These are phyloP conservation scores for Halichoerus grypus DNA, from an alignment of 2,113 vertebrate species.

Conservation along the genomic window DNA sequence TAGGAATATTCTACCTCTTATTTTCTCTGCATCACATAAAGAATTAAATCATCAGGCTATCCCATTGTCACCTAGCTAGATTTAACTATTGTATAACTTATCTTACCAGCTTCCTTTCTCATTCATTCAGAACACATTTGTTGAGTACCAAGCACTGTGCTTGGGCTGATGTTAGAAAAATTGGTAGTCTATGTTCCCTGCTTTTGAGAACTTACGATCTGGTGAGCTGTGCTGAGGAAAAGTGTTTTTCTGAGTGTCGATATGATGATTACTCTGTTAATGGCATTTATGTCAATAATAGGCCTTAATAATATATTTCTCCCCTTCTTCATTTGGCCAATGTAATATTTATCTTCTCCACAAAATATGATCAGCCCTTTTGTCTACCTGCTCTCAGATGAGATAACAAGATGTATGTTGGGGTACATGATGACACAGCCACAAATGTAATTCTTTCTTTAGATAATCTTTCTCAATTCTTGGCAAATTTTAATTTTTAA, in stretches of 20 bases:
- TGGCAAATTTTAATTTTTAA: conserved; percentile 82
- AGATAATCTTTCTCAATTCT: conserved; percentile 80
- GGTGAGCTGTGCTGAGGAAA: neutral
- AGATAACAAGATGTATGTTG: neutral
- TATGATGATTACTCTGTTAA: neutral
- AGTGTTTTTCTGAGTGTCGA: conserved; percentile 16
- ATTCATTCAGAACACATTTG: conserved; percentile 2
- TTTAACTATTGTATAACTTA: neutral
- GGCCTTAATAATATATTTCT: conserved; percentile 15
- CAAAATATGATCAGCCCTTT: neutral
- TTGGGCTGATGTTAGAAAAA: conserved; percentile 7
- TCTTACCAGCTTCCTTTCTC: neutral
- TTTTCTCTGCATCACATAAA: neutral
- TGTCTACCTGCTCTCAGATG: neutral
- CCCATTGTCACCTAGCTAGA: neutral
- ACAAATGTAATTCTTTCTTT: conserved; percentile 62
- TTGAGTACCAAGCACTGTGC: neutral
- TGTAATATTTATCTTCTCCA: neutral
- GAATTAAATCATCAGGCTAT: neutral
- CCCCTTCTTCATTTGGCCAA: neutral
- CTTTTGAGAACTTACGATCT: neutral
- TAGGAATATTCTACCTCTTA: neutral
- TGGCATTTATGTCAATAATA: neutral
- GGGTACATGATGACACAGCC: neutral
- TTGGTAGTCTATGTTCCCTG: neutral